Evolutionary conservation across 2,113 vertebrate genomes (phyloP).

Genomic region (Hippocampus abdominalis): DNA sequence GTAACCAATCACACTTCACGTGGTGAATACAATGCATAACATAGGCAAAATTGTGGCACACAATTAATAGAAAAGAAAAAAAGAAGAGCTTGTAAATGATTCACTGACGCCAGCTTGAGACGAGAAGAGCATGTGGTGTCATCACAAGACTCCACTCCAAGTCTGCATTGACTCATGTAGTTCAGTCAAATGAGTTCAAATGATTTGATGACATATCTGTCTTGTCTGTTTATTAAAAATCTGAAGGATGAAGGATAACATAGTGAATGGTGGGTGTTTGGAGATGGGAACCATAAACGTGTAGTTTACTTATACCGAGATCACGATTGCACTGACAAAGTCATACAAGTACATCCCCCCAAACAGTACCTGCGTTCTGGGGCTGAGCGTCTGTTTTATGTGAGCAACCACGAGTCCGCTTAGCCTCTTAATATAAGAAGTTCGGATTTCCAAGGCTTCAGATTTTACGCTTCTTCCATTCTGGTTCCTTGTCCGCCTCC

Average conservation of each 20-base stretch:
- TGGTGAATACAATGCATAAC: neutral
- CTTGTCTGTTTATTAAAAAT: neutral
- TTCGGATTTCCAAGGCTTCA: slow-evolving; percentile 59
- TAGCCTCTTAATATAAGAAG: neutral
- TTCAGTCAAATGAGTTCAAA: neutral
- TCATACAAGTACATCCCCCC: neutral
- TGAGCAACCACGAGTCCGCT: slow-evolving; percentile 7
- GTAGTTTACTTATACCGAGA: slow-evolving; percentile 5
- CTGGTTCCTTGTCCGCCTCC: slow-evolving; percentile 85
- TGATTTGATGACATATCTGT: neutral
- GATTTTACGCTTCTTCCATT: slow-evolving; percentile 99
- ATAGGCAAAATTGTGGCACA: neutral
- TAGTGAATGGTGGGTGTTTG: neutral
- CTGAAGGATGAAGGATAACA: neutral
- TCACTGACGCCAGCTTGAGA: neutral
- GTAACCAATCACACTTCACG: neutral
- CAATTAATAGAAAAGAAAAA: neutral
- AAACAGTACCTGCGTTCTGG: slow-evolving; percentile 13
- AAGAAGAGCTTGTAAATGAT: neutral
- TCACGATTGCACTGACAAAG: neutral
- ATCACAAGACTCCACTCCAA: neutral
- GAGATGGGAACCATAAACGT: slow-evolving; percentile 9
- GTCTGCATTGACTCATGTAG: neutral
- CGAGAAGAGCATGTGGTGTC: neutral
- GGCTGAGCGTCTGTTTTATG: neutral